phyloP scores from a whole-genome alignment of 2,797 vertebrate species.

The Eulemur mongoz region DNA sequence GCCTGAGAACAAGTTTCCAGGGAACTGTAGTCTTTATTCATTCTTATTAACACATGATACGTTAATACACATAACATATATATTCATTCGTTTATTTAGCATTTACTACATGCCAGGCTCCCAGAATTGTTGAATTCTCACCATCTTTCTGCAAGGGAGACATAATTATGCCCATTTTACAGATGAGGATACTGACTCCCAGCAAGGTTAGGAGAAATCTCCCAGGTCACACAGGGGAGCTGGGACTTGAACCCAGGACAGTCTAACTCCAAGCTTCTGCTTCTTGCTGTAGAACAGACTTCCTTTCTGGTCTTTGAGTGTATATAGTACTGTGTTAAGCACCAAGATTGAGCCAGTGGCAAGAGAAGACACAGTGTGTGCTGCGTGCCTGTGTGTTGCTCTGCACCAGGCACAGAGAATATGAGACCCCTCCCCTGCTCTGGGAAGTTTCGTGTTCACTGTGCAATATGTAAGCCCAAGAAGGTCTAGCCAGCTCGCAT shows the following conservation, averaged over 20 bases:
- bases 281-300: neutral
- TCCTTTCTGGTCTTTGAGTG: neutral
- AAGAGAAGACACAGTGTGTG: neutral
- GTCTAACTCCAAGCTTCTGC: neutral
- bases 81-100: neutral
- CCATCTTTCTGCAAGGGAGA: neutral
- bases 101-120: neutral
- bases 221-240: neutral
- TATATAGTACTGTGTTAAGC: neutral
- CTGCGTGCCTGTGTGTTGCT: neutral
- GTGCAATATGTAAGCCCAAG: neutral
- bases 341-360: neutral
- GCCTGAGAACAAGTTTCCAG: slow-evolving; percentile 42
- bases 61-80: neutral
- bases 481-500: neutral
- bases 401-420: neutral
- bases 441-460: neutral
- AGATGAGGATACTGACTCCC: neutral
- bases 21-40: slow-evolving; percentile 18
- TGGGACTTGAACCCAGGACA: neutral
- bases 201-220: neutral
- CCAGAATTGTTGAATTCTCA: neutral
- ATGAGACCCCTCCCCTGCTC: neutral
- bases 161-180: neutral
- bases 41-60: neutral